These are phyloP conservation scores for Fistularia tabacaria DNA, from an alignment of 2,797 vertebrate genomes.

Conservation along the genomic window DNA sequence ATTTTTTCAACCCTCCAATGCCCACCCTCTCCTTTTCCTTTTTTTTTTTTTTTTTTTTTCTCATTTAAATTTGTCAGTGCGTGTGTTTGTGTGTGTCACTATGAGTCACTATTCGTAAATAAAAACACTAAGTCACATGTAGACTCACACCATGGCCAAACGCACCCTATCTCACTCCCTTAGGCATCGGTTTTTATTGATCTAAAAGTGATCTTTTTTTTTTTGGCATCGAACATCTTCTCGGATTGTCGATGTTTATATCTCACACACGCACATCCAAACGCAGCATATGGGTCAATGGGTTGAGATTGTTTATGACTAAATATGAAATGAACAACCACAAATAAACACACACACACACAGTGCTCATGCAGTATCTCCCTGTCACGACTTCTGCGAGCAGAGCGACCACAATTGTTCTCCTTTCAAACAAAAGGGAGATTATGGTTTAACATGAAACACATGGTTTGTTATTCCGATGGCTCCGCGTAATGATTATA, in stretches of 20 bases:
- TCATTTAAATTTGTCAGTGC: background rate
- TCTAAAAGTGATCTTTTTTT: constrained; percentile 56
- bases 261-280: constrained; percentile 23
- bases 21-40: constrained; percentile 1
- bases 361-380: constrained; percentile 38
- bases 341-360: constrained; percentile 53
- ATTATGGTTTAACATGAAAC: constrained; percentile 70
- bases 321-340: constrained; percentile 59
- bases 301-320: constrained; percentile 57
- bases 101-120: background rate
- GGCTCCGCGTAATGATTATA: constrained; percentile 62
- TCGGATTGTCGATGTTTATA: constrained; percentile 33
- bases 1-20: constrained; percentile 18
- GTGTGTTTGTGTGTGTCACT: constrained; percentile 1
- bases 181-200: constrained; percentile 47
- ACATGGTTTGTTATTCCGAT: constrained; percentile 67
- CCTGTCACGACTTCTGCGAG: constrained; percentile 62
- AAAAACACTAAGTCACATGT: too few species aligned
- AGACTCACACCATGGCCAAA: background rate
- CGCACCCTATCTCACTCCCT: constrained; percentile 18
- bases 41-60: constrained; percentile 5
- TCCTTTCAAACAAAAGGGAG: constrained; percentile 71
- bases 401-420: constrained; percentile 70
- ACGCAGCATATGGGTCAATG: constrained; percentile 42
- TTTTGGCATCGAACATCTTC: constrained; percentile 39